These are phyloP conservation scores for Drosophila setosimentum DNA, from an alignment of 2,888 invertebrate species.

Conservation along the genomic window DNA sequence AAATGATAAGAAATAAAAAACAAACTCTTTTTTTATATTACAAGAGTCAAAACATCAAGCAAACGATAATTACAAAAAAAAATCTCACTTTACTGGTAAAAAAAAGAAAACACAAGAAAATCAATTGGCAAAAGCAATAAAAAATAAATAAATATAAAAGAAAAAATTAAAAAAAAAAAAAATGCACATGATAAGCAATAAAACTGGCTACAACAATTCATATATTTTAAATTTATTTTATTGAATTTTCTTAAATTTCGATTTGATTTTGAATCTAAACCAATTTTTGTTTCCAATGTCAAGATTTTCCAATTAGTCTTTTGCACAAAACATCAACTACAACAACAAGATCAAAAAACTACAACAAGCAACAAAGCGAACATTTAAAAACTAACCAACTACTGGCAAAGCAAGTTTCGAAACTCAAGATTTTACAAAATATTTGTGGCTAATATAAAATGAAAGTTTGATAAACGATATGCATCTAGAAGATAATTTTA, in stretches of 20 bases:
- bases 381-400: slow-evolving; percentile 41
- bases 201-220: slow-evolving; percentile 66
- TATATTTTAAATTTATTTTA: slow-evolving; percentile 3
- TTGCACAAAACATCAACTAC: slow-evolving; percentile 64
- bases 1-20: slow-evolving; percentile 38
- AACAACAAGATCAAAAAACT: slow-evolving; percentile 46
- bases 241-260: slow-evolving; percentile 34
- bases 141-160: slow-evolving; percentile 11
- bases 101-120: slow-evolving; percentile 36
- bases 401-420: slow-evolving; percentile 72
- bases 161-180: slow-evolving; percentile 26
- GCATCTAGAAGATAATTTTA: slow-evolving; percentile 43
- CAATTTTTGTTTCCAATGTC: slow-evolving; percentile 61
- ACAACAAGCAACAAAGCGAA: slow-evolving; percentile 46
- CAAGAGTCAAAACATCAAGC: slow-evolving; percentile 66
- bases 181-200: slow-evolving; percentile 68
- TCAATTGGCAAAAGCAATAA: slow-evolving; percentile 52
- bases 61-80: slow-evolving; percentile 45
- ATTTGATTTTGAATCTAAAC: slow-evolving; percentile 73
- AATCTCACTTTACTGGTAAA: slow-evolving; percentile 78
- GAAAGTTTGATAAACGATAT: slow-evolving; percentile 45
- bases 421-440: slow-evolving; percentile 58
- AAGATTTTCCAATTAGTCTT: slow-evolving; percentile 45
- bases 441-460: slow-evolving; percentile 69
- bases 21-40: slow-evolving; percentile 75